These are phyloP conservation scores for Apodemus agrarius DNA, from an alignment of 2,797 vertebrate genomes.

Conservation along the genomic window DNA sequence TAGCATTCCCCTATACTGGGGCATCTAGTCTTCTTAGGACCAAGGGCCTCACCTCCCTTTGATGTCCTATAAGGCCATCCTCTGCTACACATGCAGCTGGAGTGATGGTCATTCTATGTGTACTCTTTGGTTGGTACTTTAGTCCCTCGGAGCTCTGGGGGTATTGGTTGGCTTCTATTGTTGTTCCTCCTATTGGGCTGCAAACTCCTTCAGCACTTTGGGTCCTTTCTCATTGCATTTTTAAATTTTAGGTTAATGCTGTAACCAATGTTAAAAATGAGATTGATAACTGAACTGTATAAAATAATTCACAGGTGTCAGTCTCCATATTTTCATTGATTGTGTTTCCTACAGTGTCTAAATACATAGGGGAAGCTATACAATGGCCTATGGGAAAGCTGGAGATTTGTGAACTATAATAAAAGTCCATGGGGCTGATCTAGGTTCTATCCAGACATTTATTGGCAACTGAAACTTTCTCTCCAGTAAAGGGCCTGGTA, in stretches of 20 bases:
- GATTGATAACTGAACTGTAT: neutral
- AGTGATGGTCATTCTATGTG: too few species aligned
- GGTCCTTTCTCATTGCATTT: slow-evolving; percentile 55
- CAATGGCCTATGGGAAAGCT: neutral
- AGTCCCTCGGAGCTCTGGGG: too few species aligned
- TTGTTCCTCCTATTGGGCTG: too few species aligned
- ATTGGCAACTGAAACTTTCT: neutral
- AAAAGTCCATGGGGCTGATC: neutral
- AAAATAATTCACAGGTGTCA: slow-evolving; percentile 64
- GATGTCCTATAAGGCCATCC: too few species aligned
- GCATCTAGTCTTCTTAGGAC: too few species aligned
- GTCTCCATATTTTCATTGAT: neutral
- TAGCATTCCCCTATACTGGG: too few species aligned
- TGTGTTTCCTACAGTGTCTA: neutral
- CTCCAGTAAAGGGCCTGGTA: neutral
- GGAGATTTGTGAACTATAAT: neutral
- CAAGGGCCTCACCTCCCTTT: too few species aligned
- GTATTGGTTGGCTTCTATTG: too few species aligned
- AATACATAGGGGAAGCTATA: neutral
- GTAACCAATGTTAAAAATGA: slow-evolving; percentile 71
- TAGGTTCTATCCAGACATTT: too few species aligned
- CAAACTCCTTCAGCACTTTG: too few species aligned
- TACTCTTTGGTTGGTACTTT: too few species aligned
- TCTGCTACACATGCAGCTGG: too few species aligned
- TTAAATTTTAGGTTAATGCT: slow-evolving; percentile 35